phyloP scores from a whole-genome alignment of 2,797 vertebrate genomes.

The Cyclura pinguis region DNA sequence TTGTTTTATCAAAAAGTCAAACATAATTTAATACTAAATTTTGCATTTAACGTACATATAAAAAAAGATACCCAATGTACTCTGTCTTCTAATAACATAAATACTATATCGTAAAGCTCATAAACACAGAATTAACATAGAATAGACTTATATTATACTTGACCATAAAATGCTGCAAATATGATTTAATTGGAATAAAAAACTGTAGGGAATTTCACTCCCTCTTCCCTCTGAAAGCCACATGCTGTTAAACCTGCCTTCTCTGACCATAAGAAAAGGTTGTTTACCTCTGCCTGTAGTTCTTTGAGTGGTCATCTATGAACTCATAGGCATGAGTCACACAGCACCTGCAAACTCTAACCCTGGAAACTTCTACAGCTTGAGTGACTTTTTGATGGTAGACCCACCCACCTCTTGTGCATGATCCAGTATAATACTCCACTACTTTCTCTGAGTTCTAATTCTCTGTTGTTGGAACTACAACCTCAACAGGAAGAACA shows the following conservation, averaged over 20 bases:
- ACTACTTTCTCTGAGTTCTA: too few species aligned
- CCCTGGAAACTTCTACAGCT: too few species aligned
- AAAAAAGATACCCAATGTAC: not conserved
- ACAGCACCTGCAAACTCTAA: too few species aligned
- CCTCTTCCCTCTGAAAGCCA: not conserved
- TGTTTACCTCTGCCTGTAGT: too few species aligned
- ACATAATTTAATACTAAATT: slow-evolving; percentile 4
- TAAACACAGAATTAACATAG: not conserved
- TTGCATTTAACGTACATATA: not conserved
- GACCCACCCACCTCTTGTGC: too few species aligned
- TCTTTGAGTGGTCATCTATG: too few species aligned
- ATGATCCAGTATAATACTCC: too few species aligned
- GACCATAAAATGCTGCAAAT: not conserved
- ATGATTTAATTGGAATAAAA: too few species aligned
- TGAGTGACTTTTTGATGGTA: too few species aligned
- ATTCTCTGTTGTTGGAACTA: too few species aligned
- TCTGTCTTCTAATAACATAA: not conserved
- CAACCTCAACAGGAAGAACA: too few species aligned
- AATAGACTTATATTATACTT: not conserved
- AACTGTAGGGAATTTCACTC: not conserved
- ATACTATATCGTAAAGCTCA: not conserved
- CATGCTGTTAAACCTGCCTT: not conserved
- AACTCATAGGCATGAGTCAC: too few species aligned
- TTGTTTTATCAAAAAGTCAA: rapidly evolving
- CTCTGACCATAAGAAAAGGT: not conserved